Percentiles rank a stretch among this genome's conserved stretches.
These are phyloP conservation scores for Papilio helenus DNA, from an alignment of 1,140 invertebrate genomes.

Conservation along the genomic window DNA sequence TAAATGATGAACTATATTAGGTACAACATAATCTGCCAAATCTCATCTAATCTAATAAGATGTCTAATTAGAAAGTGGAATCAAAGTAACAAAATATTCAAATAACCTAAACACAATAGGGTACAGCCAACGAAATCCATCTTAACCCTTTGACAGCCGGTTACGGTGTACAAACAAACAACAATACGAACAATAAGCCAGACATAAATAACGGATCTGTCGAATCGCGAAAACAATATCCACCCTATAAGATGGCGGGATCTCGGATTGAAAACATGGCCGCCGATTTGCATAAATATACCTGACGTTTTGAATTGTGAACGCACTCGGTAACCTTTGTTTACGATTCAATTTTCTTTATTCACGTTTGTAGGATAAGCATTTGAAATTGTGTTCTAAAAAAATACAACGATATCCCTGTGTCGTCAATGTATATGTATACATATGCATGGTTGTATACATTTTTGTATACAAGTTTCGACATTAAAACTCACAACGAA, in stretches of 20 bases:
- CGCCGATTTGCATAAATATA: conserved; percentile 46
- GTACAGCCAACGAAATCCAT: conserved; percentile 44
- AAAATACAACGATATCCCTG: no score
- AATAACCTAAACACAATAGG: conserved; percentile 39
- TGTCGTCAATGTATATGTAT: no score
- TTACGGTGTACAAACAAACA: conserved; percentile 53
- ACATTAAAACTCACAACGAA: no score
- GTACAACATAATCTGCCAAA: not conserved
- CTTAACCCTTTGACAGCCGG: conserved; percentile 57
- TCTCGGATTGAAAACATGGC: conserved; percentile 41
- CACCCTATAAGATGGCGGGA: conserved; percentile 58
- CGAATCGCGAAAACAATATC: conserved; percentile 73
- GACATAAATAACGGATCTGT: conserved; percentile 77
- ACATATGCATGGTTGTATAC: no score
- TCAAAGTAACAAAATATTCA: conserved; percentile 35
- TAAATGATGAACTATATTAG: no score
- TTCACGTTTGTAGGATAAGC: not conserved
- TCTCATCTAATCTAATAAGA: not conserved
- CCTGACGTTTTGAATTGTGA: conserved; percentile 55
- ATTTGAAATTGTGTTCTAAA: not conserved
- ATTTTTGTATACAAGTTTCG: no score
- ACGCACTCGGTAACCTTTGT: conserved; percentile 5
- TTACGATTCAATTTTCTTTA: conserved; percentile 6
- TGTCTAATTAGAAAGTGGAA: not conserved
- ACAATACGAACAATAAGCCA: conserved; percentile 54